phyloP scores from a whole-genome alignment of 1,140 invertebrate species.

The Drosophila nigrodunni region DNA sequence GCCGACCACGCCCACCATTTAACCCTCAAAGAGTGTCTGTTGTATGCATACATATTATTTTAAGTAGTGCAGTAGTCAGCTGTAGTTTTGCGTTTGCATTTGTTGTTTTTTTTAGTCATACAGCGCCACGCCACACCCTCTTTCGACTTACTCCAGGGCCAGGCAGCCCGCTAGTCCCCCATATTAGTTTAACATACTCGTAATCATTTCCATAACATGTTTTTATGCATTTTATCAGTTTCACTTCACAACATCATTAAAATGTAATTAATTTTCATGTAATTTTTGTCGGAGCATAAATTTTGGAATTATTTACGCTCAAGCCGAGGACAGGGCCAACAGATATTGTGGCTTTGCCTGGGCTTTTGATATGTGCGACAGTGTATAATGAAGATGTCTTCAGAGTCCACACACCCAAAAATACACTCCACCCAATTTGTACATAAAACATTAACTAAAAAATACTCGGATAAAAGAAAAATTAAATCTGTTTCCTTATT shows the following conservation, averaged over 20 bases:
- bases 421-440: constrained; percentile 62
- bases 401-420: constrained; percentile 25
- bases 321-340: constrained; percentile 76
- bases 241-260: constrained; percentile 69
- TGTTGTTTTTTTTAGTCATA: constrained; percentile 27
- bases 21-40: constrained; percentile 26
- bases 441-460: constrained; percentile 43
- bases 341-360: constrained; percentile 64
- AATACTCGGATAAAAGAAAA: constrained; percentile 18
- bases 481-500: neutral
- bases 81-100: constrained; percentile 44
- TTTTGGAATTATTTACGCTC: constrained; percentile 84
- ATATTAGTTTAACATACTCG: constrained; percentile 31
- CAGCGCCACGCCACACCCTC: constrained; percentile 18
- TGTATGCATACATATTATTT: constrained; percentile 24
- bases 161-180: no score
- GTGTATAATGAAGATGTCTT: constrained; percentile 72
- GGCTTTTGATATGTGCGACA: constrained; percentile 83
- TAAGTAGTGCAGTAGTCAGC: constrained; percentile 52
- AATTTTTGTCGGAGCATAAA: constrained; percentile 85
- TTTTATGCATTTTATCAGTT: constrained; percentile 50
- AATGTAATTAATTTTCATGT: constrained; percentile 80
- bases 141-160: neutral
- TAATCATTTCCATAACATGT: constrained; percentile 55
- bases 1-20: constrained; percentile 3